phyloP scores from a whole-genome alignment of 2,888 invertebrate genomes.

The Leptopilina syphax region DNA sequence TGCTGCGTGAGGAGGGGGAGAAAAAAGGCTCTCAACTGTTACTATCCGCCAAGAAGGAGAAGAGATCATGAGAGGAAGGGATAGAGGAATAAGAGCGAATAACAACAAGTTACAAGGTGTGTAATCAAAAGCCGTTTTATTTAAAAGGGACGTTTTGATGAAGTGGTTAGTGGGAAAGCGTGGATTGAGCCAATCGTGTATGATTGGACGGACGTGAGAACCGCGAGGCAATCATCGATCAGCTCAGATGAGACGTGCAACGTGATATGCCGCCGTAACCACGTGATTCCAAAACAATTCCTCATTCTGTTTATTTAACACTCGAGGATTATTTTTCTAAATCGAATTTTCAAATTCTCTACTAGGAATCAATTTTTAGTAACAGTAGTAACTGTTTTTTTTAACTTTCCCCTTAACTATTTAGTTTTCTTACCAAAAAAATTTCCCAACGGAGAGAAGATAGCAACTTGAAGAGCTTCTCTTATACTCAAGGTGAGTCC shows the following conservation, averaged over 20 bases:
- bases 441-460: not conserved
- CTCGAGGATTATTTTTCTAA: not conserved
- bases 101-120: conserved; percentile 66
- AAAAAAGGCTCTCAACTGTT: conserved; percentile 35
- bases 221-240: conserved; percentile 48
- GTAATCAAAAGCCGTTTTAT: conserved; percentile 74
- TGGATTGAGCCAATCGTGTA: conserved; percentile 73
- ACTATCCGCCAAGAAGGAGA: not conserved
- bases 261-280: conserved; percentile 2
- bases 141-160: conserved; percentile 71
- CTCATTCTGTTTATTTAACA: conserved; percentile 15
- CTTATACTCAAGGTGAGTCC: conserved; percentile 24
- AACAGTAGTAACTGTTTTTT: no score
- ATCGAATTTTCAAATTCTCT: not conserved
- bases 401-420: no score
- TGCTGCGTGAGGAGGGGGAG: not conserved
- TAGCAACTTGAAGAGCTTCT: not conserved
- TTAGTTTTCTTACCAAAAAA: no score
- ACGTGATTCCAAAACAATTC: conserved; percentile 7
- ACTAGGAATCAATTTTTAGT: no score
- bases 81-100: conserved; percentile 66
- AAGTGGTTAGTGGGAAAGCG: conserved; percentile 75
- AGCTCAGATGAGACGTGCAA: conserved; percentile 14
- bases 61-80: not conserved
- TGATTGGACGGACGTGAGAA: conserved; percentile 75